These are phyloP conservation scores for Acanthochromis polyacanthus DNA, from an alignment of 2,113 vertebrate species.

Conservation along the genomic window DNA sequence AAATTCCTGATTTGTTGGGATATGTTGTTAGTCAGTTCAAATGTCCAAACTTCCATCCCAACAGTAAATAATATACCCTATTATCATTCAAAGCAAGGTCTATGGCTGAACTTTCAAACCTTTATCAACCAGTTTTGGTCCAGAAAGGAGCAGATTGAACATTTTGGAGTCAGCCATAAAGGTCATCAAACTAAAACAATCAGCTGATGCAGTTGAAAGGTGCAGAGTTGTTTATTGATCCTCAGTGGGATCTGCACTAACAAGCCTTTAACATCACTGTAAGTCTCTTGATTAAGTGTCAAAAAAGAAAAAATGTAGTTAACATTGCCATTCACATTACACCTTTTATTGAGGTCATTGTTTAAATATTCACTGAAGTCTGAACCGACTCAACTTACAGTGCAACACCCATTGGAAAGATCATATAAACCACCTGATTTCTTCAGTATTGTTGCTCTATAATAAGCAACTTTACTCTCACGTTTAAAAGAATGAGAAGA, in stretches of 20 bases:
- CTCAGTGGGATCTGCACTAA: neutral
- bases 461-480: neutral
- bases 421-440: neutral
- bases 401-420: neutral
- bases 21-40: too few species aligned
- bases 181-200: neutral
- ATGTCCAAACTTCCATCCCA: too few species aligned
- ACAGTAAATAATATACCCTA: neutral
- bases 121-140: neutral
- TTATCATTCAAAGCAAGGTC: neutral
- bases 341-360: neutral
- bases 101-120: neutral
- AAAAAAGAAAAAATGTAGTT: neutral
- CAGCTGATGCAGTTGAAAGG: neutral
- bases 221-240: slow-evolving; percentile 1
- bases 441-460: neutral
- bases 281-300: neutral
- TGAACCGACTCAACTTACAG: neutral
- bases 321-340: neutral
- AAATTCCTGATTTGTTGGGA: too few species aligned
- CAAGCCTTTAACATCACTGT: neutral
- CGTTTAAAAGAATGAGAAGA: slow-evolving; percentile 12
- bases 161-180: neutral
- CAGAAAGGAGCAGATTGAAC: neutral
- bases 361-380: neutral